Evolutionary conservation across 2,113 vertebrate genomes (phyloP).

Genomic region (Pseudois nayaur): DNA sequence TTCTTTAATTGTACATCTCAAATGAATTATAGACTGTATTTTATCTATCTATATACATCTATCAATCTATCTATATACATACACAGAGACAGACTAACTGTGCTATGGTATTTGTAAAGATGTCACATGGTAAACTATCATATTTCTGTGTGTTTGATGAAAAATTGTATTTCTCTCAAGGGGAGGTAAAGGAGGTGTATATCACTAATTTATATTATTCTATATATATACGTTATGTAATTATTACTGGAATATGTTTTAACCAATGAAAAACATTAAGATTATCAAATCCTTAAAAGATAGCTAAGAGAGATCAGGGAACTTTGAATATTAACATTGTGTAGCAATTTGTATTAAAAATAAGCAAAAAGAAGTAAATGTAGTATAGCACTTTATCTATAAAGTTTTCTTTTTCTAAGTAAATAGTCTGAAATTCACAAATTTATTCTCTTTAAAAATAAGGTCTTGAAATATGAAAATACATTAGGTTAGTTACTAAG

Average conservation of each 20-base stretch:
- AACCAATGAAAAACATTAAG: accelerated
- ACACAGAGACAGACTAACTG: neutral
- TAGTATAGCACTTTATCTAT: neutral
- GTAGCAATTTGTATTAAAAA: neutral
- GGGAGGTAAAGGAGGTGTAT: neutral
- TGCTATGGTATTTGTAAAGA: neutral
- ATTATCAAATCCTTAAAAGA: neutral
- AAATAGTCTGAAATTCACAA: neutral
- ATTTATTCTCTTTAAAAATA: constrained; percentile 5
- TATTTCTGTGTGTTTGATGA: neutral
- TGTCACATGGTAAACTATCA: neutral
- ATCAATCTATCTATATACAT: neutral
- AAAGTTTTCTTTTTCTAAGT: neutral
- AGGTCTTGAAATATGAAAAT: neutral
- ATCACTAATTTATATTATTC: neutral
- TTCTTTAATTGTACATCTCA: neutral
- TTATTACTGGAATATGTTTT: neutral
- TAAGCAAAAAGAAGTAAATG: neutral
- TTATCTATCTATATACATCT: neutral
- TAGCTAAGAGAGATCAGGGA: too few species aligned
- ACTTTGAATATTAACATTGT: neutral
- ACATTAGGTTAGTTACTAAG: too few species aligned
- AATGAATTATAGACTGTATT: neutral
- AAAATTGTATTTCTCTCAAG: neutral
- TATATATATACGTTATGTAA: neutral